Evolutionary conservation across 2,888 invertebrate species (phyloP), one percentile per base, ranked within the genome.

Genomic region (Mythimna ferrago): DNA sequence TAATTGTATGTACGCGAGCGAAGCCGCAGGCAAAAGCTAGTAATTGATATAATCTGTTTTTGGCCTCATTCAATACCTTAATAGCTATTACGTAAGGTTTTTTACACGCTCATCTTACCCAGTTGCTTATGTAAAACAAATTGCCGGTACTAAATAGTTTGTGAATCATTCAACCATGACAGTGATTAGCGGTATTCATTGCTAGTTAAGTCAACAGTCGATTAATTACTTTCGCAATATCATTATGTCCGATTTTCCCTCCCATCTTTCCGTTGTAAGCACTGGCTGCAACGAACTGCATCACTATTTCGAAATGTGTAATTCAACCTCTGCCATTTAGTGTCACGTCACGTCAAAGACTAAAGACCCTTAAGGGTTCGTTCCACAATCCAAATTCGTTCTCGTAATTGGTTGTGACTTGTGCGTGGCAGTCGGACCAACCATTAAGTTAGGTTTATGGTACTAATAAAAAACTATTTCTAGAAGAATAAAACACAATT

Each of bases 251-350:
- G 54, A 68, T 71, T 71, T 56, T 79, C 35, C 73, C 58, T 71
- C 64, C 71, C 69, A 64, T 68, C 54, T 71, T 51, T 80, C 67
- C 71, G 67, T 77, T 67, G 61, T 2, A 48, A 5, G 48, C 16
- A 41, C 38, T 21, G 6, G 21, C 0, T 68, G 11, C n/a, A n/a
- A 16, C 6, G 41, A 26, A 68, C 60, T 64, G 35, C 66, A 35
- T 69, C 41, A 58, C 6, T 68, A 65, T 71, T 78, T 71, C 69
- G 64, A 80, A 78, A 76, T 62, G 66, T 60, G 63, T 66, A 81
- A 84, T 84, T 79, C 56, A 67, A 63, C 57, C 64, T 80, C 74
- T 82, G 84, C 74, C 76, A 78, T 76, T 78, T 58, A 44, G 66
- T 66, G 58, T 76, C 48, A 71, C 62, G 21, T 56, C 41, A 58